Base-by-base conservation (phyloP, 1,140 invertebrate species). In the Halotydeus destructor region DNA sequence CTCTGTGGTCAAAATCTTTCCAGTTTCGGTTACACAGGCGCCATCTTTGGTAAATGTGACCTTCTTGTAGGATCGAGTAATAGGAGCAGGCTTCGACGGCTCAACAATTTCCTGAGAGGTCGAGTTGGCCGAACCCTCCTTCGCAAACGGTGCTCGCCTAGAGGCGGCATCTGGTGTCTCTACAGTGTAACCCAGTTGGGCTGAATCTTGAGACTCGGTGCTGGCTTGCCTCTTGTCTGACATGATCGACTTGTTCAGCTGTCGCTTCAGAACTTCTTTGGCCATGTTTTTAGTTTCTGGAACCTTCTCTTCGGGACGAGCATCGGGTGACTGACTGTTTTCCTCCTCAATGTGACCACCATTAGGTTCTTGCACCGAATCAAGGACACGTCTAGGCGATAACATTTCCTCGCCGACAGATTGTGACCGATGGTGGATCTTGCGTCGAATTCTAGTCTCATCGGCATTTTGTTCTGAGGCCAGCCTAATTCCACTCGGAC, bases 31-130 rank as follows among this genome's bases (percentile, higher is more conserved):
- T 16, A 54, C 51, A 35, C 45, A 47, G 12, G 52, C 48, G 18
- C 52, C 52, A 37, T 54, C 52, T 43, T 54, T 54, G 9, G 52
- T 54, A 28, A 54, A 54, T 3, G 48, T 54, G 9, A 54, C 47
- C 28, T 54, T 54, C 37, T 51, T 52, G 31, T 54, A 54, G 23
- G 49, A 51, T 9, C 52, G 31, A 24, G 52, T 38, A 14, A 54
- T 54, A 14, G 52, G 52, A 24, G 49, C 34, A 4, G 49, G 21
- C 16, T 42, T 46, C 16, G 12, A 12, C 30, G 12, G 30, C 30
- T 31, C 30, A 31, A n/a, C 30, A 16, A 31, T 31, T 12, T n/a
- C 3, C 30, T 31, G 30, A 31, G 30, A 31, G 30, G 12, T n/a
- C n/a, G n/a, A n/a, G n/a, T n/a, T 31, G 12, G 12, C 30, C 16